Evolutionary conservation across 2,113 vertebrate genomes (phyloP).

Genomic region (Monopterus albus): DNA sequence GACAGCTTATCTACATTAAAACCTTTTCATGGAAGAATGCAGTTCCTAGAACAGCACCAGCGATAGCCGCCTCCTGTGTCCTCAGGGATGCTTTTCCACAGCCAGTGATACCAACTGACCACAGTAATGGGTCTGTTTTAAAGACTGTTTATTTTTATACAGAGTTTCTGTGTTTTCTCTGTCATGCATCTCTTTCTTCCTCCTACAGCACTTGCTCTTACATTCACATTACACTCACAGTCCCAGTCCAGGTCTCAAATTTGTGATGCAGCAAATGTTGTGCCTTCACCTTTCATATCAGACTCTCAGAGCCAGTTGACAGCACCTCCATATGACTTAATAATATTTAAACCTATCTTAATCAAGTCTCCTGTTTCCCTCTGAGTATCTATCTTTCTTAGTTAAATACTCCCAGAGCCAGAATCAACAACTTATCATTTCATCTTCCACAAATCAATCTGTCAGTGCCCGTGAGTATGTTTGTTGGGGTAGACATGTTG

Average conservation of each 20-base stretch:
- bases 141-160: conserved; percentile 27
- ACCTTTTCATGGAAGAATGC: conserved; percentile 57
- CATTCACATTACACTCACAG: background rate
- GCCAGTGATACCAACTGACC: conserved; percentile 44
- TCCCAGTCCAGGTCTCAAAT: conserved; percentile 1
- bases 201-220: background rate
- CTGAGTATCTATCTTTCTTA: conserved; percentile 36
- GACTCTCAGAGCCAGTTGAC: conserved; percentile 9
- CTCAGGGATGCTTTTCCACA: conserved; percentile 50
- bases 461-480: conserved; percentile 30
- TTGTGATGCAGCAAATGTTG: background rate
- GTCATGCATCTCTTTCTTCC: background rate
- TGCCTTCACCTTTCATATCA: background rate
- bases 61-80: conserved; percentile 22
- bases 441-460: conserved; percentile 57
- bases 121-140: conserved; percentile 47
- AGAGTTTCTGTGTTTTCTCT: conserved; percentile 13
- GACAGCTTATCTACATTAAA: conserved; percentile 58
- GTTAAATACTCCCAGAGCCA: conserved; percentile 40
- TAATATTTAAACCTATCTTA: conserved; percentile 41
- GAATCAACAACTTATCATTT: conserved; percentile 61
- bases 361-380: conserved; percentile 25
- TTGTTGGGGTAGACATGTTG: conserved; percentile 22
- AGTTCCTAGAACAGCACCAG: conserved; percentile 49
- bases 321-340: conserved; percentile 31